Percentiles rank a stretch among this genome's conserved stretches.
Evolutionary conservation across 2,888 invertebrate species (phyloP).

Genomic region (Herminia tarsipennalis): DNA sequence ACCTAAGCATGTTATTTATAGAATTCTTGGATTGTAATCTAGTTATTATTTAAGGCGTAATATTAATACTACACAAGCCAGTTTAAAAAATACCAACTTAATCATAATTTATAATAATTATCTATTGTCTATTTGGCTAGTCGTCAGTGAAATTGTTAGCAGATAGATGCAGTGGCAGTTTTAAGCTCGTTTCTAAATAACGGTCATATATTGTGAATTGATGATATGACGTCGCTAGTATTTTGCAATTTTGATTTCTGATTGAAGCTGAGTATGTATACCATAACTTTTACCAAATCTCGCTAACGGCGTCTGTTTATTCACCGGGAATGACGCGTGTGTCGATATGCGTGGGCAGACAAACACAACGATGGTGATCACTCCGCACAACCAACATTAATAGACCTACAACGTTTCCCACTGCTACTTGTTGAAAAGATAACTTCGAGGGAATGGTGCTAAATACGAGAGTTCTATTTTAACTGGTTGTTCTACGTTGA

Average conservation of each 20-base stretch:
- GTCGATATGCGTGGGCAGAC: constrained; percentile 68
- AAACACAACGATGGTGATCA: constrained; percentile 60
- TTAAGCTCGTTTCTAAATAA: no score
- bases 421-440: constrained; percentile 22
- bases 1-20: no score
- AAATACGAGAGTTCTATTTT: constrained; percentile 39
- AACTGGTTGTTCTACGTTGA: constrained; percentile 61
- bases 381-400: constrained; percentile 50
- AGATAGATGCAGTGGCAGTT: no score
- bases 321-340: constrained; percentile 59
- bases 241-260: constrained; percentile 15
- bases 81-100: no score
- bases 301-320: constrained; percentile 57
- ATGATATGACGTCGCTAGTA: neutral
- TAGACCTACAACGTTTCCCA: constrained; percentile 50
- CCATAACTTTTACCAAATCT: constrained; percentile 19
- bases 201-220: no score
- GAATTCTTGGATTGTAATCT: no score
- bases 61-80: no score
- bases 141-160: no score
- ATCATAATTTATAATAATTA: no score
- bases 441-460: constrained; percentile 26
- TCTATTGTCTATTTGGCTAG: no score
- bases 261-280: constrained; percentile 11
- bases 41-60: no score